Evolutionary conservation across 2,113 vertebrate species (phyloP).

Genomic region (Bungarus multicinctus): DNA sequence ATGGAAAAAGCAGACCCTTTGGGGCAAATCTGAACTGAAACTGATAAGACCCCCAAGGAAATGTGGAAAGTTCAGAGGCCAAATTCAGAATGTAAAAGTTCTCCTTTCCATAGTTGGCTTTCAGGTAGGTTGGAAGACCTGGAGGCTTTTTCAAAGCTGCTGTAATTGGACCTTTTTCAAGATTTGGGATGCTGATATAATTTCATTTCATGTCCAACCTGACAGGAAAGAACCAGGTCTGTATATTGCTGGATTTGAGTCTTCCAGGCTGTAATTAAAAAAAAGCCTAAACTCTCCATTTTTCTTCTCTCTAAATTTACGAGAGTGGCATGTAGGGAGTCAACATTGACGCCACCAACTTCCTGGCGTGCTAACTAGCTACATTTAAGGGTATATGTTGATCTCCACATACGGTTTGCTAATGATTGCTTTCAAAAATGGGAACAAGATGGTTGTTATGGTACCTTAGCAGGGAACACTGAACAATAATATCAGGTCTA

Average conservation of each 20-base stretch:
- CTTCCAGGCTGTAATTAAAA: neutral
- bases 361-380: neutral
- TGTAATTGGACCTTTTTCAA: constrained; percentile 25
- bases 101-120: neutral
- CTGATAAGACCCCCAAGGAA: neutral
- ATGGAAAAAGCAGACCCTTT: neutral
- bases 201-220: neutral
- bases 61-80: neutral
- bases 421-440: constrained; percentile 29
- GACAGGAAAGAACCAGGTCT: neutral
- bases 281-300: neutral
- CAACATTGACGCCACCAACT: neutral
- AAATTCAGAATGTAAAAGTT: neutral
- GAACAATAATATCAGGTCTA: constrained; percentile 50
- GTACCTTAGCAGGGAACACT: constrained; percentile 24
- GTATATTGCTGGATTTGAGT: no score
- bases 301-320: neutral
- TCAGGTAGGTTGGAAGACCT: neutral
- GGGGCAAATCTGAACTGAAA: neutral
- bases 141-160: neutral
- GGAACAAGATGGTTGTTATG: constrained; percentile 17
- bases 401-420: neutral
- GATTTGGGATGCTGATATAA: constrained; percentile 4
- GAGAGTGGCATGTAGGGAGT: neutral
- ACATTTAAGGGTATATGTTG: neutral